Base-by-base conservation (phyloP, 1,140 invertebrate species). In the Ceratina calcarata region DNA sequence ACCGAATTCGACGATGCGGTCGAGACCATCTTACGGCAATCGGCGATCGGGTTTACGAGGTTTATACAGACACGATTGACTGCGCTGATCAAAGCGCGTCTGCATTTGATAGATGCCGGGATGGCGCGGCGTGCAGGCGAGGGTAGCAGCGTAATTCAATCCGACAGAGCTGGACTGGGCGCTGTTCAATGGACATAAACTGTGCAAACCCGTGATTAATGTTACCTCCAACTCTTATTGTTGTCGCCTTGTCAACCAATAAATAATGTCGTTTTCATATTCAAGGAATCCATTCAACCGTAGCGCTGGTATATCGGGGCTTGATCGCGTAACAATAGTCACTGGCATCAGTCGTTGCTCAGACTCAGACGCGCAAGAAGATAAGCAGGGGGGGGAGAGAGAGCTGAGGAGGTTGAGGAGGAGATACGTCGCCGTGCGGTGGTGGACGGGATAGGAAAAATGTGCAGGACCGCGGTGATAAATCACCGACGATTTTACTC, bases 401-500 rank as follows among this genome's bases (percentile, higher is more conserved):
- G 37, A 1, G 7, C 8, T 7, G 27, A 16, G 62, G 15, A 37
- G 0, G 18, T 2, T 3, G 27, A 7, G n/a, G 2, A 71, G 70
- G 58, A 85, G 83, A 86, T 75, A 83, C 79, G 71, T 58, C 66
- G 51, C 62, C 22, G 62, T 45, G 37, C 55, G 55, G n/a, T 7
- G 55, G 16, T 16, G 6, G 55, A 18, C 15, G 55, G n/a, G 71
- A 69, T 65, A 76, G 75, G 71, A 82, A 86, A 85, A 86, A 82
- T 85, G 81, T 69, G 64, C 80, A 60, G 76, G 68, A 89, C 89
- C 88, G 86, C 89, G 81, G 87, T 90, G 89, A 90, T 91, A 91
- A 91, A 91, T 90, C 90, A 90, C 88, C 86, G 84, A 87, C 80
- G 90, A 92, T 92, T 88, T 91, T 88, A 83, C 86, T 88, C 85